These are phyloP conservation scores for Oryzias melastigma DNA, from an alignment of 2,113 vertebrate species.

Conservation along the genomic window DNA sequence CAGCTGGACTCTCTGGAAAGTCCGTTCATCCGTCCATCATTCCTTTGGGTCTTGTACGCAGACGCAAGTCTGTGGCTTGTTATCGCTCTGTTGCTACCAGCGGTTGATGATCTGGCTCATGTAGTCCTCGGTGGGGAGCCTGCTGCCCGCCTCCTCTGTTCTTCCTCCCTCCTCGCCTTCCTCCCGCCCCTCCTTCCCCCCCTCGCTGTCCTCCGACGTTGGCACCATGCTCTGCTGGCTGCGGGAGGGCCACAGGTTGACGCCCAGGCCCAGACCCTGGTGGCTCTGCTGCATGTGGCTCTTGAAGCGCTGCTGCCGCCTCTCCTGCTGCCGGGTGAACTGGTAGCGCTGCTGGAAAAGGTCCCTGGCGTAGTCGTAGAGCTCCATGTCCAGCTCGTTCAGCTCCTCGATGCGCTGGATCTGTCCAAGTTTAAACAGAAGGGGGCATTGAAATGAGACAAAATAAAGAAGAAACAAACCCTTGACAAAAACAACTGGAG, in stretches of 20 bases:
- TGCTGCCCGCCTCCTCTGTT: conserved; percentile 75
- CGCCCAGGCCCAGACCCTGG: conserved; percentile 78
- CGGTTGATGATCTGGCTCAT: conserved; percentile 99
- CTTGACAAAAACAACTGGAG: too few species aligned
- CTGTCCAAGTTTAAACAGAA: conserved; percentile 17
- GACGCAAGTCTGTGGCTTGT: conserved; percentile 38
- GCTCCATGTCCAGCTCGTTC: conserved; percentile 96
- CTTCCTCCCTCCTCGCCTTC: conserved; percentile 65
- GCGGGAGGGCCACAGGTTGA: conserved; percentile 68
- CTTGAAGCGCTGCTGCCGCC: conserved; percentile 88
- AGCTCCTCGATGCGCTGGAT: conserved; percentile 95
- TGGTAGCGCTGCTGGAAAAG: conserved; percentile 99
- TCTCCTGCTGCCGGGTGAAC: conserved; percentile 92
- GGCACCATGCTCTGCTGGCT: conserved; percentile 43
- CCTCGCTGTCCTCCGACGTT: conserved; percentile 37
- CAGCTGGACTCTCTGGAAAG: conserved; percentile 25
- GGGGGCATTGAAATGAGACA: neutral
- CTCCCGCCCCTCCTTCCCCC: conserved; percentile 53
- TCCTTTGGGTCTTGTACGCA: conserved; percentile 46
- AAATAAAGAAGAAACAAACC: too few species aligned
- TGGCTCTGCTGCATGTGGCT: conserved; percentile 85
- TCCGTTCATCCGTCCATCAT: conserved; percentile 15
- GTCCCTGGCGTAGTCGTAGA: conserved; percentile 97
- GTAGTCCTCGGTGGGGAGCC: conserved; percentile 97
- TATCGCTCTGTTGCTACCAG: conserved; percentile 83